A percentile compares a stretch with the other conserved stretches of the same genome.
These are phyloP conservation scores for Heliconius cydno DNA, from an alignment of 2,888 invertebrate genomes.

Conservation along the genomic window DNA sequence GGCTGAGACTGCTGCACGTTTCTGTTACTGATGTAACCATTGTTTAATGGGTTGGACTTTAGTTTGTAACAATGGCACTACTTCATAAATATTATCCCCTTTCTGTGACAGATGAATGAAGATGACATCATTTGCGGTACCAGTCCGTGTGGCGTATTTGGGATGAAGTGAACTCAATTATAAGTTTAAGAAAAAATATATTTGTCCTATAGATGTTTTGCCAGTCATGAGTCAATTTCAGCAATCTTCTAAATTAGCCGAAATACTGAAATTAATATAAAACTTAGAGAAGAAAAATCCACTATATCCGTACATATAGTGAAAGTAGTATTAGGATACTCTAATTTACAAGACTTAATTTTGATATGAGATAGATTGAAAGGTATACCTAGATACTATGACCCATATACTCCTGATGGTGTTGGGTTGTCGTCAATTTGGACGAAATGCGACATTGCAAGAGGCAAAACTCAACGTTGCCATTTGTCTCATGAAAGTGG, in stretches of 20 bases:
- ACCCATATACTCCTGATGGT: no score
- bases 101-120: background rate
- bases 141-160: background rate
- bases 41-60: conserved; percentile 29
- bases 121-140: background rate
- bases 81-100: background rate
- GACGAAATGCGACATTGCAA: no score
- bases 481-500: no score
- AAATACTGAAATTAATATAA: background rate
- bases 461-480: no score
- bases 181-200: background rate
- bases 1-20: conserved; percentile 31
- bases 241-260: background rate
- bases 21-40: conserved; percentile 34
- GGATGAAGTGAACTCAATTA: background rate
- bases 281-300: no score
- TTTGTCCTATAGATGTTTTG: background rate
- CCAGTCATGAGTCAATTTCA: no score
- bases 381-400: no score
- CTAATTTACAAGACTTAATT: no score
- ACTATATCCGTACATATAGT: no score
- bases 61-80: conserved; percentile 20
- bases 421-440: no score
- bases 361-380: no score
- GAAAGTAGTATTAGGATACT: no score